Conservation (phyloP, 2,113 vertebrate genomes). For the Pterophyllum scalare region DNA sequence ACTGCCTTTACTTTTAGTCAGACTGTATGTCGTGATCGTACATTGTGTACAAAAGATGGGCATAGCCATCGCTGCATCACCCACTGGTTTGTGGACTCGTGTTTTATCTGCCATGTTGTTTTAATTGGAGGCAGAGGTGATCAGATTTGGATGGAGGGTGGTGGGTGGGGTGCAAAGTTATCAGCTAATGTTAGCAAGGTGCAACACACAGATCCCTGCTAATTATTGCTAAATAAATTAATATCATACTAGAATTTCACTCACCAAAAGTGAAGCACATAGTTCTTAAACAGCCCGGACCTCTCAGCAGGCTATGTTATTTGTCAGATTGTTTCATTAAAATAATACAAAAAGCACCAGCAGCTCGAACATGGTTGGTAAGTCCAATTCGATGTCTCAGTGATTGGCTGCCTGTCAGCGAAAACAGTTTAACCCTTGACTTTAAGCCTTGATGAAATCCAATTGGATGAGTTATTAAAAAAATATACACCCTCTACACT, state of each 20-base stretch:
- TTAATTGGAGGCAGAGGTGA: not conserved
- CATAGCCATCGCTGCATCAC: not conserved
- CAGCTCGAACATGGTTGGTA: not conserved
- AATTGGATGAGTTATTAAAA: not conserved
- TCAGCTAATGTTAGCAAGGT: not conserved
- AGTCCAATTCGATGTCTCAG: not conserved
- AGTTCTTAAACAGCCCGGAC: not conserved
- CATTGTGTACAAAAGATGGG: not conserved
- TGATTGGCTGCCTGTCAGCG: not conserved
- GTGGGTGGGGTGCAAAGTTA: not conserved
- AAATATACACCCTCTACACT: not conserved
- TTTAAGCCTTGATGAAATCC: not conserved
- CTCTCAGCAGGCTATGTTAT: not conserved
- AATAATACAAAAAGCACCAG: too few species aligned
- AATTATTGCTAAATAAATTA: not conserved
- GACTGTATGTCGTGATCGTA: not conserved
- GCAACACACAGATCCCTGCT: not conserved
- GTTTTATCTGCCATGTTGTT: not conserved
- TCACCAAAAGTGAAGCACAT: not conserved
- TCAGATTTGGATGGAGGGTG: too few species aligned
- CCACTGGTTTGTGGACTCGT: not conserved
- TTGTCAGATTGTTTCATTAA: not conserved
- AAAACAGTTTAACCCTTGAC: not conserved
- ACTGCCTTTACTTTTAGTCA: not conserved
- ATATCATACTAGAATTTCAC: not conserved